Evolutionary conservation across 2,888 invertebrate species (phyloP).

Genomic region (Lymantria dispar): DNA sequence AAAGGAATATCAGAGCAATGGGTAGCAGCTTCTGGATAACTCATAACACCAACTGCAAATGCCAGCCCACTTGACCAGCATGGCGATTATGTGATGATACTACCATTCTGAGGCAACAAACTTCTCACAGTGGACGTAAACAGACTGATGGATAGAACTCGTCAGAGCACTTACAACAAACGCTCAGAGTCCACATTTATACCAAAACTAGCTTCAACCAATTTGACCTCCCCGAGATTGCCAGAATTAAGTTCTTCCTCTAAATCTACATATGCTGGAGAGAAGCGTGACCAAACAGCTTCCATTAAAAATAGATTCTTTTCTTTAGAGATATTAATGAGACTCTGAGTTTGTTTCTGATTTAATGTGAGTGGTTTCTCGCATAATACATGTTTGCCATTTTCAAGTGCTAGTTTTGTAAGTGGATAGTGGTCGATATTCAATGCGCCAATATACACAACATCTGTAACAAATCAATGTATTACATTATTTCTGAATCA

Average conservation of each 20-base stretch:
- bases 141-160: no score
- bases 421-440: constrained; percentile 88
- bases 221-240: constrained; percentile 86
- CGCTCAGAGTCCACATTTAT: constrained; percentile 45
- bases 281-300: constrained; percentile 93
- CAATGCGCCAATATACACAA: constrained; percentile 91
- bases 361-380: constrained; percentile 95
- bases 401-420: constrained; percentile 87
- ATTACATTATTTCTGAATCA: no score
- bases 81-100: no score
- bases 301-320: constrained; percentile 93
- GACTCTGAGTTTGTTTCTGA: constrained; percentile 85
- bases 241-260: constrained; percentile 85
- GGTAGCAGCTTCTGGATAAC: no score
- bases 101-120: no score
- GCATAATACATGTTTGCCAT: constrained; percentile 93
- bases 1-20: no score
- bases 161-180: no score
- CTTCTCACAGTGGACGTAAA: no score
- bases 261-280: constrained; percentile 88
- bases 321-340: constrained; percentile 85
- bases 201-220: constrained; percentile 88
- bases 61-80: no score
- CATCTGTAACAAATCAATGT: constrained; percentile 81
- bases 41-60: no score